Conservation (phyloP, 1,140 invertebrate species). For the Lordiphosa stackelbergi region DNA sequence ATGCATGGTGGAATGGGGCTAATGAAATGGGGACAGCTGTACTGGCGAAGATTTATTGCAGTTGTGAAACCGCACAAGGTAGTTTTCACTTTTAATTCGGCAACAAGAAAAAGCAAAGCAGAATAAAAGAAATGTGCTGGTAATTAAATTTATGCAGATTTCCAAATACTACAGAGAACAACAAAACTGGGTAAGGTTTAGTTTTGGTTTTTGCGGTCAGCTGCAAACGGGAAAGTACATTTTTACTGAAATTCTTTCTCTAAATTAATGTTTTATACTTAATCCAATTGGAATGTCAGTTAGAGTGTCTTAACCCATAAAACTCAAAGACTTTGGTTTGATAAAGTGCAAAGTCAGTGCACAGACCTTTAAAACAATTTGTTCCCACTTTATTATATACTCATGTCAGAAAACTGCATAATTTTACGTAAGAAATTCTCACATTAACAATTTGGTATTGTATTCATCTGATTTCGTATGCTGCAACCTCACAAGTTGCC, state of each 20-base stretch:
- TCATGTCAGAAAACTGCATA: neutral
- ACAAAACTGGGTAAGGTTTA: slow-evolving; percentile 20
- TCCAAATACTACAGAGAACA: slow-evolving; percentile 21
- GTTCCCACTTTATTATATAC: slow-evolving; percentile 4
- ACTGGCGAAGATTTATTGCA: slow-evolving; percentile 62
- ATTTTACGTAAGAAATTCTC: slow-evolving; percentile 69
- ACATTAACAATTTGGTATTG: slow-evolving; percentile 68
- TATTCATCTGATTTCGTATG: slow-evolving; percentile 52
- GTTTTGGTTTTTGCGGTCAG: slow-evolving; percentile 2
- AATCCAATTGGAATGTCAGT: slow-evolving; percentile 4
- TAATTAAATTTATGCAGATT: slow-evolving; percentile 38
- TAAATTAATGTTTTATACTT: too few relatives aligned
- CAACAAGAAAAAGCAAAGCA: slow-evolving; percentile 12
- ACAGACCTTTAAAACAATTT: slow-evolving; percentile 16
- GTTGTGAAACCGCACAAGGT: slow-evolving; percentile 35
- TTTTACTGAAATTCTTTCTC: too few relatives aligned
- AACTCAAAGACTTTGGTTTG: slow-evolving; percentile 13
- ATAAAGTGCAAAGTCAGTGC: slow-evolving; percentile 27
- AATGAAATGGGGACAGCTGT: slow-evolving; percentile 46
- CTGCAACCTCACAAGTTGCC: slow-evolving; percentile 53
- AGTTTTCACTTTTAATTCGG: slow-evolving; percentile 58
- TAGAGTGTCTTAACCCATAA: slow-evolving; percentile 17
- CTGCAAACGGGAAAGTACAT: neutral
- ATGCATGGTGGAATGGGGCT: slow-evolving; percentile 49
- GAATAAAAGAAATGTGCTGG: slow-evolving; percentile 26